Base-by-base conservation (phyloP, 2,888 invertebrate species). In the Trichacis sp. region DNA sequence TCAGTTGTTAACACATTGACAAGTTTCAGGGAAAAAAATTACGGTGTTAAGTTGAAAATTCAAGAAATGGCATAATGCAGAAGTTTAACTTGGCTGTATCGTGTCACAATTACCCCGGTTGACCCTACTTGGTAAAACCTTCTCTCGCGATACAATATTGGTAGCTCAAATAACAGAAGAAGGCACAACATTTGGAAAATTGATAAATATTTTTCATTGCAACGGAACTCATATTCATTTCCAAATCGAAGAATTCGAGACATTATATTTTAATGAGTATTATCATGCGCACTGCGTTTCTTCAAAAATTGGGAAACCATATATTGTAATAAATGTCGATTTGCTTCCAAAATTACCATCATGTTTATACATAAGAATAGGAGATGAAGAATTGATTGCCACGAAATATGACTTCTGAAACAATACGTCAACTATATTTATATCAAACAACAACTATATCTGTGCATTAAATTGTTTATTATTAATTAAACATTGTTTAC, bases 151-250 rank as follows among this genome's bases (percentile, higher is more conserved):
- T 11, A 59, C 64, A 14, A 42, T 49, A 5, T 43, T 59, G 45
- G 48, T 60, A 11, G 45, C 20, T 12, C 8, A 59, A 55, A 38
- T 58, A 4, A 51, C 9, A n/a, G 54, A 64, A 18, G 40, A 64
- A 17, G 55, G 55, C 36, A 59, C 56, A 17, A 33, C 55, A 47
- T 64, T 64, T 45, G 59, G 56, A 36, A 9, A 9, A 24, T 18
- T 64, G 14, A 56, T 53, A 49, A 55, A 52, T 15, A 58, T 64
- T 8, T 64, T 64, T 33, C 17, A 48, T 29, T 55, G 50, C 9
- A 15, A 9, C 33, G n/a, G 15, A n/a, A 49, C 40, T 1, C 17
- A 49, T 14, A 5, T 11, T 9, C 48, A 49, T 11, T n/a, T 56
- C 9, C n/a, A 56, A 29, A 29, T 19, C 1, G 29, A 2, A 4